phyloP scores from a whole-genome alignment of 2,113 vertebrate species.

The Oophaga pumilio region DNA sequence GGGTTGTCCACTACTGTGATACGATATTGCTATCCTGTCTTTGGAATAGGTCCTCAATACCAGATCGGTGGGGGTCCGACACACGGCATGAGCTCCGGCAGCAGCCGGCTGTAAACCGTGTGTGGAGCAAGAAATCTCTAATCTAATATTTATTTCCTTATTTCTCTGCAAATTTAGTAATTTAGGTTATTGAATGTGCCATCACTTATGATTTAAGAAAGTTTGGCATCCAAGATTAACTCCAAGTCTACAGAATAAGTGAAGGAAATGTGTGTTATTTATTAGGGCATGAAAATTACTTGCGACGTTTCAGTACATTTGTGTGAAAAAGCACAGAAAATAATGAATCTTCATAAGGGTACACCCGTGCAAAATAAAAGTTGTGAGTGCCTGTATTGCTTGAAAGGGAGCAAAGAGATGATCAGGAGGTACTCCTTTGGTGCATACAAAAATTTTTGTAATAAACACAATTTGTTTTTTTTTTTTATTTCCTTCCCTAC shows the following conservation, averaged over 20 bases:
- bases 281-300: neutral
- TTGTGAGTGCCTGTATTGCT: neutral
- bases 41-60: too few species aligned
- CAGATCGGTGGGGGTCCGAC: too few species aligned
- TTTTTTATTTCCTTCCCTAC: conserved; percentile 5
- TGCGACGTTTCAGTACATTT: neutral
- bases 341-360: neutral
- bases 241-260: neutral
- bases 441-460: conserved; percentile 1
- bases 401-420: conserved; percentile 13
- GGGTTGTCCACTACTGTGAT: too few species aligned
- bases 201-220: too few species aligned
- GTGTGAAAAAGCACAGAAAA: neutral
- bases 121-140: too few species aligned
- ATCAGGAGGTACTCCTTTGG: neutral
- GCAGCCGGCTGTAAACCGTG: too few species aligned
- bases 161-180: too few species aligned
- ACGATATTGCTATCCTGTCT: too few species aligned
- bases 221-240: too few species aligned
- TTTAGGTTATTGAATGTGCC: too few species aligned
- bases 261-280: neutral
- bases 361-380: neutral
- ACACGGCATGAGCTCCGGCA: too few species aligned
- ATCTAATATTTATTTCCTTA: too few species aligned
- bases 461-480: conserved; percentile 5